Evolutionary conservation across 37 sponge, comb jelly and placozoan genomes (phyloP).

Genomic region (Aphrocallistes beatrix): DNA sequence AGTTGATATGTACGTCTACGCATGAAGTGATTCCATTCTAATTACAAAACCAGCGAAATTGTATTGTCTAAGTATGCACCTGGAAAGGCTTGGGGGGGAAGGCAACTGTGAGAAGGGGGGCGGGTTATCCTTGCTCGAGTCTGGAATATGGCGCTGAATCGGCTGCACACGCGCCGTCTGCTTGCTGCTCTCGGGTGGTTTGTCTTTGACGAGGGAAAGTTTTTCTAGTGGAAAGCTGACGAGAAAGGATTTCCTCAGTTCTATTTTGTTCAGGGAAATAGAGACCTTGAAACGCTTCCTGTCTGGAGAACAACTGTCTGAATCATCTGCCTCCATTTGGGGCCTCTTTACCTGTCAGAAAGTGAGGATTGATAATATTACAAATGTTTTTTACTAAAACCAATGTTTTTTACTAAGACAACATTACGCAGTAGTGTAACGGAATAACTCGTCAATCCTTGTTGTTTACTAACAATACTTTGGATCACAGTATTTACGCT

Average conservation of each 20-base stretch:
- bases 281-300: not conserved
- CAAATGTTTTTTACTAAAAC: not conserved
- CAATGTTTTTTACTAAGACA: not conserved
- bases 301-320: not conserved
- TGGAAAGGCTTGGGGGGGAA: too few relatives aligned
- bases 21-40: too few relatives aligned
- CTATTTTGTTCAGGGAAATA: not conserved
- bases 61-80: too few relatives aligned
- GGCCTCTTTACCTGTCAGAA: not conserved
- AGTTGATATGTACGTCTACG: too few relatives aligned
- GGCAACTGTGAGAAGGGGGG: not conserved
- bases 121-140: not conserved
- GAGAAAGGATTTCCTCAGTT: not conserved
- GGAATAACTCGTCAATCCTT: not conserved
- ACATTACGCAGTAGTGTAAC: not conserved
- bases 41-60: too few relatives aligned
- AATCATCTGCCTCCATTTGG: not conserved
- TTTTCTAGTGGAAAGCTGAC: not conserved
- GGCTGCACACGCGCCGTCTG: not conserved
- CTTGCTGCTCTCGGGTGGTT: not conserved
- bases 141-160: not conserved
- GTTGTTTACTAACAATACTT: not conserved
- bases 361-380: not conserved
- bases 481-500: not conserved
- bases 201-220: not conserved